Conservation (phyloP, 2,888 invertebrate genomes). For the Carcina quercana region DNA sequence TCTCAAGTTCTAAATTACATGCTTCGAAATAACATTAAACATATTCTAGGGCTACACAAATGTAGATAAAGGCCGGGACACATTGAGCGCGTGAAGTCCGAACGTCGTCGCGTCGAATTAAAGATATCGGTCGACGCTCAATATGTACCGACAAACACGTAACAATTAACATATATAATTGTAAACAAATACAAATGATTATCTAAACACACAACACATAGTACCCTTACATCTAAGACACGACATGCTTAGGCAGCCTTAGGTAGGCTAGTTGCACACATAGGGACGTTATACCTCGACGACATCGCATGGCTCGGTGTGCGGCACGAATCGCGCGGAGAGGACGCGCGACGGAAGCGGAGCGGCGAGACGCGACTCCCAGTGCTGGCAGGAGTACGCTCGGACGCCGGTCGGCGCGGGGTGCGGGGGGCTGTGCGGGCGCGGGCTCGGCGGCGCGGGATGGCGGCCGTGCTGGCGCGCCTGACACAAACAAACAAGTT, state of each 20-base stretch:
- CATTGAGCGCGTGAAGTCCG: no score
- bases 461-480: constrained; percentile 73
- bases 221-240: constrained; percentile 19
- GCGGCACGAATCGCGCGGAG: constrained; percentile 65
- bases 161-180: background rate
- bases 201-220: constrained; percentile 23
- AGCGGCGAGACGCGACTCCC: constrained; percentile 71
- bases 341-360: constrained; percentile 61
- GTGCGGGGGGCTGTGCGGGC: constrained; percentile 67
- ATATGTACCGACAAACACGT: no score
- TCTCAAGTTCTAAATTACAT: constrained; percentile 40
- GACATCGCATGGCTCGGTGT: constrained; percentile 59
- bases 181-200: constrained; percentile 13
- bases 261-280: no score
- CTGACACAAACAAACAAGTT: no score
- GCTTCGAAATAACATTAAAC: constrained; percentile 21
- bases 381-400: constrained; percentile 76
- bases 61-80: no score
- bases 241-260: constrained; percentile 42
- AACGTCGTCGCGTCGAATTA: no score
- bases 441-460: constrained; percentile 70
- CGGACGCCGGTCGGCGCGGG: constrained; percentile 73
- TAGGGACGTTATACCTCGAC: constrained; percentile 58
- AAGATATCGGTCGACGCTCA: no score
- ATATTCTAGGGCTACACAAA: no score